Conservation (phyloP, 2,113 vertebrate species). For the Neopipo cinnamomea region DNA sequence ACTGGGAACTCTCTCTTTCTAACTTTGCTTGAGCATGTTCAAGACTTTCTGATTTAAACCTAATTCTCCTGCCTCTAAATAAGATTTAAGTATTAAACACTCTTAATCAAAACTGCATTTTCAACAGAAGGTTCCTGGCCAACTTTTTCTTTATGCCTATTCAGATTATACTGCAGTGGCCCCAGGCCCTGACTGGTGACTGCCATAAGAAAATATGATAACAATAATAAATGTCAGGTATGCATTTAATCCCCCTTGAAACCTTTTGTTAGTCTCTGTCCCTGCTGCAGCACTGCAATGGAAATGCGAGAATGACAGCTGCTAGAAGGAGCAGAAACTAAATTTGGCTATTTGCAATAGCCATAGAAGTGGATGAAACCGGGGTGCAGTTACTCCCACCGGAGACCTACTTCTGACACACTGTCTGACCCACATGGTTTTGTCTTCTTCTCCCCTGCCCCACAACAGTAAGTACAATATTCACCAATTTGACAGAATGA, state of each 20-base stretch:
- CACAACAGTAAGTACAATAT: neutral
- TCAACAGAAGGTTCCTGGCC: neutral
- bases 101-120: conserved; percentile 1
- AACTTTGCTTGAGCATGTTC: neutral
- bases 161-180: neutral
- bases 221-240: neutral
- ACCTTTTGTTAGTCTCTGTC: neutral
- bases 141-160: neutral
- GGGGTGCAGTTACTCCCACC: neutral
- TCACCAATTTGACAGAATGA: neutral
- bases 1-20: neutral
- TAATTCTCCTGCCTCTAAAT: neutral
- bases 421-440: neutral
- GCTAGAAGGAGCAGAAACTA: neutral
- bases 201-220: neutral
- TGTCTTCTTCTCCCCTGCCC: neutral
- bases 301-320: neutral
- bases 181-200: neutral
- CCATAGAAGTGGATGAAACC: neutral
- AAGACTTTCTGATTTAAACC: neutral
- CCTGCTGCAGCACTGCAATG: neutral
- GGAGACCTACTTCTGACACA: neutral
- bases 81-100: neutral
- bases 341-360: neutral
- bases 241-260: neutral